Percentiles rank a stretch among this genome's conserved stretches.
Conservation (phyloP, 2,797 vertebrate species). For the Apogon hyalosoma region DNA sequence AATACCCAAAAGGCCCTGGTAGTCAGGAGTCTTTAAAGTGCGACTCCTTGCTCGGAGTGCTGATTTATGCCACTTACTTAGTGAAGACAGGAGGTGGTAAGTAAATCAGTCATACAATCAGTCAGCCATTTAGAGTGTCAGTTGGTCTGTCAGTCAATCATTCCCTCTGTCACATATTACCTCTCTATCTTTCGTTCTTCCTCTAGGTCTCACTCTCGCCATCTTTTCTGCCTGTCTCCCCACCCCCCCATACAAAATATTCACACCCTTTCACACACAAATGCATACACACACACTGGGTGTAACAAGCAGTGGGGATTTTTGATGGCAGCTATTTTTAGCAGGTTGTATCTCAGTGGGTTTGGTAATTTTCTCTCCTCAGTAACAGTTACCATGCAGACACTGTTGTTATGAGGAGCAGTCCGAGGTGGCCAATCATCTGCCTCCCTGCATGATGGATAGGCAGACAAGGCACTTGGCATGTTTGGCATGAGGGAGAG, state of each 20-base stretch:
- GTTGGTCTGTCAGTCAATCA: conserved; percentile 70
- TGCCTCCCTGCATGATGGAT: conserved; percentile 70
- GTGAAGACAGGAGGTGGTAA: conserved; percentile 66
- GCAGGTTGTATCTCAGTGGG: conserved; percentile 73
- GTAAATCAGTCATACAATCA: conserved; percentile 79
- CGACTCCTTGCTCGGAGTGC: conserved; percentile 30
- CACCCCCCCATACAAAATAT: conserved; percentile 12
- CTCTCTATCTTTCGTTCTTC: conserved; percentile 22
- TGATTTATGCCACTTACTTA: conserved; percentile 74
- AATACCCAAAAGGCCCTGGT: conserved; percentile 38
- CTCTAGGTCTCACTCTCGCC: conserved; percentile 20
- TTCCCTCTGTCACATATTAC: conserved; percentile 44
- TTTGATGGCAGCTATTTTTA: conserved; percentile 81
- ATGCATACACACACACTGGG: conserved; percentile 21
- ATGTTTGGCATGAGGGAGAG: conserved; percentile 31
- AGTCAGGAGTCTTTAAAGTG: conserved; percentile 36
- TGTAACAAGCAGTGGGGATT: conserved; percentile 70
- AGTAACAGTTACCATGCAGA: conserved; percentile 80
- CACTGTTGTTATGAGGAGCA: conserved; percentile 73
- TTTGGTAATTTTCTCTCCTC: conserved; percentile 80
- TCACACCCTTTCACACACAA: conserved; percentile 5
- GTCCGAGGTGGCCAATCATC: conserved; percentile 72
- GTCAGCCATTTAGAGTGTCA: conserved; percentile 68
- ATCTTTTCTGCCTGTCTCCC: conserved; percentile 30
- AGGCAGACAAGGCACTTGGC: conserved; percentile 58